Conservation (phyloP, 2,113 vertebrate species). For the Amblyornis subalaris region DNA sequence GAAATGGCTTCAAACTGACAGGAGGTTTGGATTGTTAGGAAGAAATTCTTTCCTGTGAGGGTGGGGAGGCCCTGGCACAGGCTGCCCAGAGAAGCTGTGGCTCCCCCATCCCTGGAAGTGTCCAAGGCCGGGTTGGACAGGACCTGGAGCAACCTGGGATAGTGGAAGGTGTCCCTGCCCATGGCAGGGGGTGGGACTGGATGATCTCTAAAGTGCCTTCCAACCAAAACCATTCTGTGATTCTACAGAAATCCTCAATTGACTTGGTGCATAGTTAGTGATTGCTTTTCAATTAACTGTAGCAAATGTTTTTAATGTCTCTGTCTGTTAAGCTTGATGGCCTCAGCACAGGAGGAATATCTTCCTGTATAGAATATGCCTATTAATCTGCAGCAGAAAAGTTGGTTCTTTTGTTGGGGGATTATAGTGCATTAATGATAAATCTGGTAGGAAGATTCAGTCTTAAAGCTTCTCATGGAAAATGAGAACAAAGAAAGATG, state of each 20-base stretch:
- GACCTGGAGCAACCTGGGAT: not conserved
- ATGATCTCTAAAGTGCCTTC: not conserved
- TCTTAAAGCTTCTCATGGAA: constrained; percentile 27
- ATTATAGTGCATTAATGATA: constrained; percentile 20
- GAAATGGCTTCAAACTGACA: not conserved
- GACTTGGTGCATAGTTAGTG: not conserved
- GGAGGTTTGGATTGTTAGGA: not conserved
- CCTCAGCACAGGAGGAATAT: not conserved
- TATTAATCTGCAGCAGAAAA: not conserved
- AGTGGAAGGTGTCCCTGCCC: not conserved
- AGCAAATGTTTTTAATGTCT: not conserved
- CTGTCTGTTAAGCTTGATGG: not conserved
- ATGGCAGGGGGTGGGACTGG: not conserved
- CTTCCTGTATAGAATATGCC: not conserved
- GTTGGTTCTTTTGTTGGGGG: not conserved
- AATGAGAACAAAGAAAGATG: constrained; percentile 45
- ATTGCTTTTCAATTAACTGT: not conserved
- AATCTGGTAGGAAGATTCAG: constrained; percentile 25
- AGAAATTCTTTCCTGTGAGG: not conserved
- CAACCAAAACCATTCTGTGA: not conserved
- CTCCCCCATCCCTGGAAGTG: not conserved
- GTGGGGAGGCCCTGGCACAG: not conserved
- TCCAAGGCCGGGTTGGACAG: fast-evolving
- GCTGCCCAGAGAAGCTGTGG: not conserved
- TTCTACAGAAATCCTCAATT: not conserved